phyloP scores from a whole-genome alignment of 2,797 vertebrate genomes.

The Takifugu ocellatus region DNA sequence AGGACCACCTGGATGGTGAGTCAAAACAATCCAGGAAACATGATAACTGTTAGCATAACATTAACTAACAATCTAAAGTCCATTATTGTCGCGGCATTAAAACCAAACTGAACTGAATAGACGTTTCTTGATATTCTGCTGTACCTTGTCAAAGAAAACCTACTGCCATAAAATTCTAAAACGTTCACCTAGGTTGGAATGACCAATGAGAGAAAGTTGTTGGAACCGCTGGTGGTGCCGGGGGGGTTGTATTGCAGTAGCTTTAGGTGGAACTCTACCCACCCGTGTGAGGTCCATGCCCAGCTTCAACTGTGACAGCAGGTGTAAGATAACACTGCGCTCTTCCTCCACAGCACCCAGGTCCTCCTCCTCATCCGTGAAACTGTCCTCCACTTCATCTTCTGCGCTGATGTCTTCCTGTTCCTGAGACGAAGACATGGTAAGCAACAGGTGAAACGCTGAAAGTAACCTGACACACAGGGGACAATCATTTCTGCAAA shows the following conservation, averaged over 20 bases:
- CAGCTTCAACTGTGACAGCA: slow-evolving; percentile 96
- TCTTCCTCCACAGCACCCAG: slow-evolving; percentile 94
- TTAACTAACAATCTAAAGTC: no score
- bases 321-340: slow-evolving; percentile 95
- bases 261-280: slow-evolving; percentile 48
- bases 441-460: background rate
- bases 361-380: slow-evolving; percentile 87
- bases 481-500: background rate
- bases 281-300: slow-evolving; percentile 99
- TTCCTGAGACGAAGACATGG: slow-evolving; percentile 71
- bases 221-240: background rate
- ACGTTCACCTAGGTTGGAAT: no score
- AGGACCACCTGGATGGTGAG: slow-evolving; percentile 86
- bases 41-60: no score
- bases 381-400: slow-evolving; percentile 87
- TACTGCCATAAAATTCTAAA: no score
- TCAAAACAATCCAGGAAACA: background rate
- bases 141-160: no score
- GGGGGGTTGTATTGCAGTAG: background rate
- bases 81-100: no score
- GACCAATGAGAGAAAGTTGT: background rate
- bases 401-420: slow-evolving; percentile 87
- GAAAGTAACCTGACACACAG: background rate
- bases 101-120: no score
- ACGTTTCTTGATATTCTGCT: no score